Evolutionary conservation across 2,113 vertebrate genomes (phyloP), one percentile per base, ranked within the genome.

Genomic region (Crypturellus undulatus): DNA sequence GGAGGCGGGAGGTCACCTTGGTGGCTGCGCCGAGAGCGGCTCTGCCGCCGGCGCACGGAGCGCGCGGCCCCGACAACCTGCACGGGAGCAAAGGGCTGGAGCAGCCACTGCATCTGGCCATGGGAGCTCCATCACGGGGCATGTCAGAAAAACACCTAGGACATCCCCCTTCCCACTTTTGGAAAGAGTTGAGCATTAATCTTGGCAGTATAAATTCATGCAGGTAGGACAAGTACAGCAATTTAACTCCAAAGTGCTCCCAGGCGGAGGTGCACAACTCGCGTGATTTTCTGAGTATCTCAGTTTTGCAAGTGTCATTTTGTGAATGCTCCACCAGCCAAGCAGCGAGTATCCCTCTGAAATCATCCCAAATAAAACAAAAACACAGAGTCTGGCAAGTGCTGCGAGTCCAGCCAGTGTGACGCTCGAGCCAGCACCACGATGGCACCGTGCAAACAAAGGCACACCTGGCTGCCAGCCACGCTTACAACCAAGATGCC

Each of bases 381-480:
- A 36, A 24, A 0, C 19, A 42, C 11, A 36, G 58, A 79, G 68
- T 17, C 78, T 38, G 63, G 47, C 67, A 87, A 6, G 84, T 47
- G 5, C 87, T 1, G 0, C 0, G 81, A 81, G 36, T 34, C n/a
- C 25, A 80, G 54, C n/a, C 25, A 80, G 54, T 5, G 2, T 3
- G n/a, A 19, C 30, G 5, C 54, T 4, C 9, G 20, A 49, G 47
- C 47, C 47, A 49, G 17, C 20, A 49, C 20, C 47, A 49, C 47
- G 20, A 12, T 24, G 9, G 47, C 2, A 19, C 0, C 14, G 77
- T 5, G 19, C 9, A 19, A 24, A 87, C 77, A 3, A 25, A 84
- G 70, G 93, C 89, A 5, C 65, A 42, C 73, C 89, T 79, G 94
- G 93, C 87, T 73, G 90, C 87, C 90, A 30, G 81, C 84, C 87